Conservation (phyloP, 2,797 vertebrate genomes). For the Denticeps clupeoides region DNA sequence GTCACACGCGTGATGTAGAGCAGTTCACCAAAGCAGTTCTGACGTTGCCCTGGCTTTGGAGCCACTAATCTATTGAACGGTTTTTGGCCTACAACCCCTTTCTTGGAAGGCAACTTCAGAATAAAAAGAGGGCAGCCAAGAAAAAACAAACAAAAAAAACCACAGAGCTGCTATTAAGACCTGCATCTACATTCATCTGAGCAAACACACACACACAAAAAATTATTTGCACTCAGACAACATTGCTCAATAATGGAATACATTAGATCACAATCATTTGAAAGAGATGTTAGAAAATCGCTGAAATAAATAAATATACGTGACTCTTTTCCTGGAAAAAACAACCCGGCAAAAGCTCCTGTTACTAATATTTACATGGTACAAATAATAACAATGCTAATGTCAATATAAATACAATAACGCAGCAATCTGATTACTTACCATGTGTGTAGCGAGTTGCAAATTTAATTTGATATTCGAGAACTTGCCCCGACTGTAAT, state of each 20-base stretch:
- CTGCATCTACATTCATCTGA: background rate
- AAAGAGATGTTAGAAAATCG: constrained; percentile 30
- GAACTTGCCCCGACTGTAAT: constrained; percentile 67
- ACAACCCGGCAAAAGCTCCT: constrained; percentile 35
- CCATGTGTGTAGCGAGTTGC: constrained; percentile 52
- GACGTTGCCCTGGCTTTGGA: no score
- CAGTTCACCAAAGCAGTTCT: no score
- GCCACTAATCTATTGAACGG: no score
- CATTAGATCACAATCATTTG: constrained; percentile 39
- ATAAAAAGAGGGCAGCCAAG: background rate
- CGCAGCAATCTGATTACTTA: constrained; percentile 62
- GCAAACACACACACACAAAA: constrained; percentile 24
- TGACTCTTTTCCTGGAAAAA: constrained; percentile 47
- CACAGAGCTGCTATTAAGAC: background rate
- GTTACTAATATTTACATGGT: constrained; percentile 66
- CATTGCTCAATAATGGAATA: constrained; percentile 43
- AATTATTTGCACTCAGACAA: constrained; percentile 31
- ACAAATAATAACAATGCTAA: constrained; percentile 70
- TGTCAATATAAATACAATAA: constrained; percentile 77
- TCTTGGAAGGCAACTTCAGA: background rate
- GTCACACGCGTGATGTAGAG: no score
- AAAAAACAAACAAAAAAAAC: background rate
- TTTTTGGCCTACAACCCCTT: no score
- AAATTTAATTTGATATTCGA: constrained; percentile 76
- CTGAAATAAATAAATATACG: constrained; percentile 47